These are phyloP conservation scores for Bombus superbus DNA, from an alignment of 1,140 invertebrate species.

Conservation along the genomic window DNA sequence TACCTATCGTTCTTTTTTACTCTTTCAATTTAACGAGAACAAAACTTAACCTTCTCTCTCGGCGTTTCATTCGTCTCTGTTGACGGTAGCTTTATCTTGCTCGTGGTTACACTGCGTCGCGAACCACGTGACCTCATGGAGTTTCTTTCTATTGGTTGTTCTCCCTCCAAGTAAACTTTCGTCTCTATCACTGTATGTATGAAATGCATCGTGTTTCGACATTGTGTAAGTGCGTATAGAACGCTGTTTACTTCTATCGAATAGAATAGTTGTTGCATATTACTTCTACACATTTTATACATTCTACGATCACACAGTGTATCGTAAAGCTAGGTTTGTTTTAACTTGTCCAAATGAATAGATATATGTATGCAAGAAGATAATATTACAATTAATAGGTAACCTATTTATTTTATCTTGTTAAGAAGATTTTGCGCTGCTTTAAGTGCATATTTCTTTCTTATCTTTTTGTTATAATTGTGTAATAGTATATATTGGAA, in stretches of 20 bases:
- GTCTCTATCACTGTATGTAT: not conserved
- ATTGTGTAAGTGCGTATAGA: not conserved
- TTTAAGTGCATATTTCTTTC: not conserved
- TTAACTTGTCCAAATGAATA: not conserved
- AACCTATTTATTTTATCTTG: conserved; percentile 24
- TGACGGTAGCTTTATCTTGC: conserved; percentile 26
- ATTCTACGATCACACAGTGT: not conserved
- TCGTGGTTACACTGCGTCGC: conserved; percentile 17
- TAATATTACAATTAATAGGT: conserved; percentile 8
- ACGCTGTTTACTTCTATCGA: conserved; percentile 35
- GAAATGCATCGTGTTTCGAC: conserved; percentile 7
- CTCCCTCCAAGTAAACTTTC: not conserved
- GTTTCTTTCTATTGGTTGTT: conserved; percentile 27
- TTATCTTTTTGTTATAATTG: conserved; percentile 8
- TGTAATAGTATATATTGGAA: not conserved
- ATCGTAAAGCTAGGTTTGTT: conserved; percentile 1
- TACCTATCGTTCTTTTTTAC: not conserved
- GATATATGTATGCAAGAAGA: not conserved
- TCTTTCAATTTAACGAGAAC: not conserved
- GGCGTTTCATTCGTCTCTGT: conserved; percentile 31
- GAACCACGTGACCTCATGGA: conserved; percentile 38
- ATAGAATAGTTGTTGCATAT: not conserved
- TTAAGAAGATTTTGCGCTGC: not conserved
- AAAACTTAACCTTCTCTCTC: conserved; percentile 45
- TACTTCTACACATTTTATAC: conserved; percentile 14